Evolutionary conservation across 2,113 vertebrate genomes (phyloP), one percentile per base, ranked within the genome.

Genomic region (Macheiramphus alcinus): DNA sequence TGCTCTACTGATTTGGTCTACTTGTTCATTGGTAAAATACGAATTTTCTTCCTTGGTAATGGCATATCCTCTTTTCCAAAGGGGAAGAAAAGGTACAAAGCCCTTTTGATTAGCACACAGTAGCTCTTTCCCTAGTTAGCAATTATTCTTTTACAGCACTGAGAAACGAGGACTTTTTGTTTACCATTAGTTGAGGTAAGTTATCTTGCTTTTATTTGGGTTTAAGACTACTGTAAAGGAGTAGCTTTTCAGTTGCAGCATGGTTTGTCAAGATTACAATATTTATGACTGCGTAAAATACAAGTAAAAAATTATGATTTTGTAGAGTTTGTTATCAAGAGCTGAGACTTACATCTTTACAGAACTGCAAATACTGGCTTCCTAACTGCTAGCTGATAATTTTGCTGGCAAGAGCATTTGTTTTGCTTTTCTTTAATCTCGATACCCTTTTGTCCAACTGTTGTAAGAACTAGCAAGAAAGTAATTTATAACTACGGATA

Each of bases 211-310:
- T 96, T 97, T 97, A 97, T 97, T 97, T 96, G 94, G 96, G 94
- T 96, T 97, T 94, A 96, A 95, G 96, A 96, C 97, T 97, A 97
- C 96, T 76, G 95, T 87, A 95, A 95, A 97, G 93, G 89, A 97
- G 96, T 96, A 95, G 96, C 93, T 97, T 97, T 96, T 95, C 95
- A 96, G 74, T 53, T 96, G 96, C 97, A 97, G 95, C 97, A 97
- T 96, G 89, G 94, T 95, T 97, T 74, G 91, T 97, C 96, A 96
- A 95, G 96, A 97, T 97, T 97, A 96, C 96, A 97, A 97, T 92
- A 91, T 86, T 91, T 96, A 94, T 32, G 95, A 96, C 96, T 97
- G 96, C 94, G 70, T 95, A 94, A 97, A 97, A 97, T 95, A 97
- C 95, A 93, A 90, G 94, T 95, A 94, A 95, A 97, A 93, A 94